Base-by-base conservation (phyloP, 2,888 invertebrate genomes). In the Patella pellucida region DNA sequence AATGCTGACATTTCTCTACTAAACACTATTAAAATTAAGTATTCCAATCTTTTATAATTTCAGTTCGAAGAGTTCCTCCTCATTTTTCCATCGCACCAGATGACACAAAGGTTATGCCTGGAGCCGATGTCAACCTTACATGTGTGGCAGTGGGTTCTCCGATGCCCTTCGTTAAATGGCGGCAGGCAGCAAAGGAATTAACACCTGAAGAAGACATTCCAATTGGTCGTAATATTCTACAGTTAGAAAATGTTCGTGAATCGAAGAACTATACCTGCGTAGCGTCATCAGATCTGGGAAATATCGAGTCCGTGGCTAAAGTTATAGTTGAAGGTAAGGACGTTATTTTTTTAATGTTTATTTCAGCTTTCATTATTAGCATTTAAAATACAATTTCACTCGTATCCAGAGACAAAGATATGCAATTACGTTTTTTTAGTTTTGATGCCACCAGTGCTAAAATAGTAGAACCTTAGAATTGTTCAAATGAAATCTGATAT, bases 121-220 rank as follows among this genome's bases (percentile, higher is more conserved):
- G 97, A 16, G 95, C 95, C 0, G 95, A 95, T 89, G 93, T 98
- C 84, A 98, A 97, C 91, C 92, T 99, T 82, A 97, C 97, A 76
- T 99, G 99, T 91, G 97, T 98, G 75, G 99, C 99, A 14, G 96
- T 97, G 52, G 99, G 99, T 27, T 97, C 98, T 0, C 99, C 99
- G 9, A 98, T 99, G 98, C 99, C 99, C 1, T 95, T 94, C 85
- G 98, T 99, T 74, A 97, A 96, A 92, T 93, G 92, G 92, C 89
- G 89, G 68, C 85, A 89, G 76, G 89, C 87, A 16, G 88, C 86
- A 69, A 76, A 83, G 91, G 96, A 97, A 91, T 94, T 96, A 85
- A 96, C 76, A 95, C 80, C 82, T 14, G 80, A 83, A 31, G 96
- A 50, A 69, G 84, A 85, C 56, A 79, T 90, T 50, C 92, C 92